Evolutionary conservation across 2,113 vertebrate species (phyloP).

Genomic region (Actinemys pallida): DNA sequence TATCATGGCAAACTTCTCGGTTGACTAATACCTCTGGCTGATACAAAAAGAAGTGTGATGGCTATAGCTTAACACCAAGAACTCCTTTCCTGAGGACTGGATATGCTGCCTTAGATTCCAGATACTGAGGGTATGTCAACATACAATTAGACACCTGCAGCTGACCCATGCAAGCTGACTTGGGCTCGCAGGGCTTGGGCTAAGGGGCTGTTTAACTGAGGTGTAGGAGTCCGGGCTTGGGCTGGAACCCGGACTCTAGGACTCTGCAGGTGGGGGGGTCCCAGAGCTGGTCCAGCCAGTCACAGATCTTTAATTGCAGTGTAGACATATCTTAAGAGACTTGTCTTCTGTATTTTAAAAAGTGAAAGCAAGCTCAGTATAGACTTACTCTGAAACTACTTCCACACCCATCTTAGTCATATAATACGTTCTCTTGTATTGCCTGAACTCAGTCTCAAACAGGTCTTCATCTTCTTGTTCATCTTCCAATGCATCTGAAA

Average conservation of each 20-base stretch:
- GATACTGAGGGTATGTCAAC: neutral
- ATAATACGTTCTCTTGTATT: conserved; percentile 98
- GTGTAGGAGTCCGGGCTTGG: neutral
- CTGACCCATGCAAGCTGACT: neutral
- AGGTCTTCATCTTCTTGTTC: conserved; percentile 95
- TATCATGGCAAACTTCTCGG: neutral
- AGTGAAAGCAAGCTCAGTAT: neutral
- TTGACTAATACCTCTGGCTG: neutral
- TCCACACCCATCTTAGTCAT: conserved; percentile 98
- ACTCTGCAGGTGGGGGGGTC: neutral
- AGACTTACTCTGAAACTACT: conserved; percentile 94
- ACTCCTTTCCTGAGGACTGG: neutral
- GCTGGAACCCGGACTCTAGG: neutral
- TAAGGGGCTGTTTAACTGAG: neutral
- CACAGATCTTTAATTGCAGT: neutral
- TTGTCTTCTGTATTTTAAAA: conserved; percentile 10
- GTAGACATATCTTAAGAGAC: neutral
- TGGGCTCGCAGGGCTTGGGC: neutral
- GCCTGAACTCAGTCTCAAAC: conserved; percentile 98
- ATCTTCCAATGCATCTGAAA: conserved; percentile 82
- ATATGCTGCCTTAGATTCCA: neutral
- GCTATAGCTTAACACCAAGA: neutral
- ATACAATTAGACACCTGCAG: neutral
- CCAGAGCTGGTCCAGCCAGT: neutral
- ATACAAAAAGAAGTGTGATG: neutral